phyloP scores from a whole-genome alignment of 2,113 vertebrate genomes.

The Macaca mulatta region DNA sequence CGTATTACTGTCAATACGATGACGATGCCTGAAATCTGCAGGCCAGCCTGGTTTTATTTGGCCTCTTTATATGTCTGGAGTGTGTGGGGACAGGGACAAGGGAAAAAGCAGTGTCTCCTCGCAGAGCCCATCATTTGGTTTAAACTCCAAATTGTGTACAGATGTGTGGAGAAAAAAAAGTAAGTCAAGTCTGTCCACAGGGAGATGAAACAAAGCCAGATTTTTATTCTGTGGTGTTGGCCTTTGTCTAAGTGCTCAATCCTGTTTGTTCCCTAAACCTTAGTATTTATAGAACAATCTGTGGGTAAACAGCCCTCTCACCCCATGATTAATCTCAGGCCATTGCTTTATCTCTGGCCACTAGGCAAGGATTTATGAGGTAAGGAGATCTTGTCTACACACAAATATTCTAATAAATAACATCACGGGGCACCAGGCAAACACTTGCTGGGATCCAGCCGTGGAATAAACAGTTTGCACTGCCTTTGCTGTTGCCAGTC shows the following conservation, averaged over 20 bases:
- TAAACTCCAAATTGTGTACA: neutral
- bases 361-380: conserved; percentile 75
- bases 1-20: accelerated
- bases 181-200: neutral
- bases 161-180: neutral
- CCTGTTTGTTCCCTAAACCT: conserved; percentile 45
- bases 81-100: neutral
- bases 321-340: conserved; percentile 70
- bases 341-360: conserved; percentile 73
- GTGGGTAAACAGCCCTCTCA: conserved; percentile 44
- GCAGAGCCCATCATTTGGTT: accelerated
- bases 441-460: conserved; percentile 58
- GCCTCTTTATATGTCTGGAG: neutral
- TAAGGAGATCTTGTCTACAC: conserved; percentile 59
- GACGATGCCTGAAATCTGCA: neutral
- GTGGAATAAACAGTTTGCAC: conserved; percentile 39
- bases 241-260: neutral
- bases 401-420: conserved; percentile 70
- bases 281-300: conserved; percentile 19
- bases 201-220: neutral
- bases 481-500: neutral
- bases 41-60: neutral
- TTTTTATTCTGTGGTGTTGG: neutral
- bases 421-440: conserved; percentile 14
- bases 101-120: neutral